Conservation (phyloP, 53 echinoderm and acorn worm species). For the Patiria pectinifera region DNA sequence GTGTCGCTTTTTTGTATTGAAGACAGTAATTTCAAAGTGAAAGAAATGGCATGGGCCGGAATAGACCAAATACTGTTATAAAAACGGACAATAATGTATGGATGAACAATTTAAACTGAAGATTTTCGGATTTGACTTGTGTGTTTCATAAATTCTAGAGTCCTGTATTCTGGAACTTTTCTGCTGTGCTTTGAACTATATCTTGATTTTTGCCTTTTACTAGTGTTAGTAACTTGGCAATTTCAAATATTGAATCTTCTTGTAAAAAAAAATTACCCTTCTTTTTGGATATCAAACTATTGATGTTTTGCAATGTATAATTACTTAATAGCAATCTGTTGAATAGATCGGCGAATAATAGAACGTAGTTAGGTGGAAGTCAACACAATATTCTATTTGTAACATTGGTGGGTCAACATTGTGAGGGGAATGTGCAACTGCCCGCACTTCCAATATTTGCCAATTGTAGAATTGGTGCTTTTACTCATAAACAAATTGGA, state of each 20-base stretch:
- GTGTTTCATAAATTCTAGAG: background rate
- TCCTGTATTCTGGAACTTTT: background rate
- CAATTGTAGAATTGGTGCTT: too few relatives aligned
- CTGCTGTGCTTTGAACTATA: background rate
- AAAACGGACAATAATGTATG: background rate
- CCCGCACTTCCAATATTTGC: too few relatives aligned
- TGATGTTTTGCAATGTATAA: background rate
- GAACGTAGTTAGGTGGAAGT: background rate
- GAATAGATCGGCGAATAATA: background rate
- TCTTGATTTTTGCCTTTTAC: background rate
- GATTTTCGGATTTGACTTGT: background rate
- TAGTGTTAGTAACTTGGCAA: background rate
- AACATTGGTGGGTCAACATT: background rate
- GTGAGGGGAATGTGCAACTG: background rate
- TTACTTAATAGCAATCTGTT: background rate
- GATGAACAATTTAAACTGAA: background rate
- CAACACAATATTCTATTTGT: background rate
- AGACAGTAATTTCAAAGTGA: background rate
- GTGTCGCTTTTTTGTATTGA: background rate
- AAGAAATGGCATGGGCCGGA: background rate
- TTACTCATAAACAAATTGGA: background rate
- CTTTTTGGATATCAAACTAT: background rate
- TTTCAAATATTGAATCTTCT: conserved; percentile 1
- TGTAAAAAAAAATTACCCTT: background rate
- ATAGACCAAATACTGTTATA: conserved; percentile 14